Evolutionary conservation across 2,113 vertebrate species (phyloP).

Genomic region (Emydocephalus ijimae): DNA sequence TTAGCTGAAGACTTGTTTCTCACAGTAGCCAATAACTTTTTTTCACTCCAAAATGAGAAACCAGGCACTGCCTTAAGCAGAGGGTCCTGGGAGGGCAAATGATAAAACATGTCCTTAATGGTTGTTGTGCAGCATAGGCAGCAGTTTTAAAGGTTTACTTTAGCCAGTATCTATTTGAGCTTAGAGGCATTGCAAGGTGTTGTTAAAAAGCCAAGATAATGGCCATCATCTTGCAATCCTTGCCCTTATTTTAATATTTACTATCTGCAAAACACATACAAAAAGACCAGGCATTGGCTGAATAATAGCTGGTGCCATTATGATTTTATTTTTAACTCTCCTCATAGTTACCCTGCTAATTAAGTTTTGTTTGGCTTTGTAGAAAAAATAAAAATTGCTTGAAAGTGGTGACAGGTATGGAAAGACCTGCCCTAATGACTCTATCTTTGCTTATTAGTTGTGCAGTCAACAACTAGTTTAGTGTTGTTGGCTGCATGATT

Average conservation of each 20-base stretch:
- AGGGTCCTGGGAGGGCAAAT: background rate
- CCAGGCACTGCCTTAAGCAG: background rate
- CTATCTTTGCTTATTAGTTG: background rate
- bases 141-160: background rate
- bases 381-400: background rate
- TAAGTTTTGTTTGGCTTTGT: background rate
- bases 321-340: background rate
- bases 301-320: background rate
- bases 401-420: background rate
- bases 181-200: background rate
- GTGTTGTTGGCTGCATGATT: background rate
- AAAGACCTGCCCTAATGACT: background rate
- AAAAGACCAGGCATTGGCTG: background rate
- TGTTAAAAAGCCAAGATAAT: background rate
- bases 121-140: background rate
- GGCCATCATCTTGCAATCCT: background rate
- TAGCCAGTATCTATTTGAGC: background rate
- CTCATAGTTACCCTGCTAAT: background rate
- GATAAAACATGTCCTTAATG: background rate
- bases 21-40: background rate
- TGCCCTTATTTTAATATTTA: background rate
- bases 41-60: background rate
- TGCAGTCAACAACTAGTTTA: background rate
- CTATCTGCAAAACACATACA: background rate
- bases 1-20: background rate